phyloP scores from a whole-genome alignment of 2,797 vertebrate genomes.

The Ficedula albicollis region DNA sequence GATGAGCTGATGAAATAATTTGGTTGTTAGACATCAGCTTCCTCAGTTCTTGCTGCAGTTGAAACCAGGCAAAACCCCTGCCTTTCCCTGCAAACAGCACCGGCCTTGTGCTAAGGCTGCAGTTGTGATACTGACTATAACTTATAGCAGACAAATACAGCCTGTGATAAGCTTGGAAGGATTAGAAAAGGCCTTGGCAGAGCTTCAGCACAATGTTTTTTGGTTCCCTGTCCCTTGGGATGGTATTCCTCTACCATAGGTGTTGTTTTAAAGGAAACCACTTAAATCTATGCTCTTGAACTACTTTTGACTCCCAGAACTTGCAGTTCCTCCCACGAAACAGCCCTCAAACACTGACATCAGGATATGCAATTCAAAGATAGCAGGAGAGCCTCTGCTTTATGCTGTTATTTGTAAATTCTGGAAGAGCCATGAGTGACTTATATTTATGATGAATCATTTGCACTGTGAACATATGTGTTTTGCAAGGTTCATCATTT shows the following conservation, averaged over 20 bases:
- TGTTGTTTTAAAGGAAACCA: not conserved
- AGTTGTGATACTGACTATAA: not conserved
- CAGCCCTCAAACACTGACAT: not conserved
- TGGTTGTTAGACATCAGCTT: not conserved
- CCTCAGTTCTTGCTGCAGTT: not conserved
- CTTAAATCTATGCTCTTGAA: not conserved
- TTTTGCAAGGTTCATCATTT: not conserved
- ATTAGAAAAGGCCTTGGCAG: constrained; percentile 4
- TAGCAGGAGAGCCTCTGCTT: not conserved
- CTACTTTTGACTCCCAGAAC: not conserved
- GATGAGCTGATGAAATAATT: not conserved
- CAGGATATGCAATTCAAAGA: not conserved
- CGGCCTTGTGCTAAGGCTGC: not conserved
- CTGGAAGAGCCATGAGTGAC: not conserved
- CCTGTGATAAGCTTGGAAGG: not conserved
- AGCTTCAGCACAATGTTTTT: not conserved
- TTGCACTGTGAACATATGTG: not conserved
- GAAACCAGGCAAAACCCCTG: not conserved
- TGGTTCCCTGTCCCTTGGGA: not conserved
- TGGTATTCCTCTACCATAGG: not conserved
- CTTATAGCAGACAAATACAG: not conserved
- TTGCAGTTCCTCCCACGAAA: not conserved
- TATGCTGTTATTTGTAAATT: not conserved
- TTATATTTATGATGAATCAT: not conserved
- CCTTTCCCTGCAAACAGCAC: not conserved